phyloP scores from a whole-genome alignment of 1,140 invertebrate species.

The Gryon sp. region DNA sequence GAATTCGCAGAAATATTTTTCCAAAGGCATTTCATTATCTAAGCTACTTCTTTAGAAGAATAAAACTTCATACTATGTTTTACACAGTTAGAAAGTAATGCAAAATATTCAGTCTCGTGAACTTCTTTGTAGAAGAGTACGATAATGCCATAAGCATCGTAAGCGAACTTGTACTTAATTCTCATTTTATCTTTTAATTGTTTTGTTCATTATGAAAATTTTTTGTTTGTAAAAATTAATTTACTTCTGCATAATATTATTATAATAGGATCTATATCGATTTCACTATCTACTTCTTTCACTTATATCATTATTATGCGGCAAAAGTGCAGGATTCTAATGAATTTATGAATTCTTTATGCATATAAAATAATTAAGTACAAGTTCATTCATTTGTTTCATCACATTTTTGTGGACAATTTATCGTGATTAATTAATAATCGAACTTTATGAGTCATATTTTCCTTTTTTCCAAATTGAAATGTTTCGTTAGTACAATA shows the following conservation, averaged over 20 bases:
- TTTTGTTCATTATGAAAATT: neutral
- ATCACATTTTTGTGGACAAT: constrained; percentile 28
- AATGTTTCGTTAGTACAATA: too few species aligned
- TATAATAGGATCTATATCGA: too few species aligned
- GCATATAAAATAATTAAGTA: too few species aligned
- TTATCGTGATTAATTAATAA: constrained; percentile 13
- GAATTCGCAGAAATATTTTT: constrained; percentile 23
- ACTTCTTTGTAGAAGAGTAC: constrained; percentile 29
- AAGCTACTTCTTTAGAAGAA: constrained; percentile 56
- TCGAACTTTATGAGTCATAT: too few species aligned
- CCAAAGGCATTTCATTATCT: constrained; percentile 43
- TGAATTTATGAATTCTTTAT: too few species aligned
- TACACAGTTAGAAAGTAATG: constrained; percentile 44
- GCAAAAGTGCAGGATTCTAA: too few species aligned
- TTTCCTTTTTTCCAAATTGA: too few species aligned
- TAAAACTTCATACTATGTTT: constrained; percentile 41
- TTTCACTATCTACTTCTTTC: too few species aligned
- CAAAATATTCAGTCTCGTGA: constrained; percentile 61
- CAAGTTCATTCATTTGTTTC: constrained; percentile 22
- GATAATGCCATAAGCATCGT: constrained; percentile 19
- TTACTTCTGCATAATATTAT: too few species aligned
- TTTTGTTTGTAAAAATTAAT: neutral
- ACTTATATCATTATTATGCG: too few species aligned
- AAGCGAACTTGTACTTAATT: constrained; percentile 29
- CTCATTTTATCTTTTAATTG: neutral